Conservation (phyloP, 2,888 invertebrate genomes). For the Pristionchus exspectatus region DNA sequence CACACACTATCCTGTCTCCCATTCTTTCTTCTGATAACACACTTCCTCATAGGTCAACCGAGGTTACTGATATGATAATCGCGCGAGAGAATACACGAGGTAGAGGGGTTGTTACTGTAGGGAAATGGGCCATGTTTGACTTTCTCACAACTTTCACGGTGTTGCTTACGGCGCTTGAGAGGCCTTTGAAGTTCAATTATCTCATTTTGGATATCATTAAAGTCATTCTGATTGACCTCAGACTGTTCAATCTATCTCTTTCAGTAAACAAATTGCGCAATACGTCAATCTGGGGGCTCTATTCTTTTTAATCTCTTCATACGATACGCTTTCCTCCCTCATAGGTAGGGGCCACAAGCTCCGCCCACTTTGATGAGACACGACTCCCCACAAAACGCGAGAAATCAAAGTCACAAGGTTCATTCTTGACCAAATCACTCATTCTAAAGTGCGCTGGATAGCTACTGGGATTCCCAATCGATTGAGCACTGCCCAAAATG, state of each 20-base stretch:
- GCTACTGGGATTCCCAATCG: no score
- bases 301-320: background rate
- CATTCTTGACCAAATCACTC: no score
- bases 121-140: slow-evolving; percentile 8
- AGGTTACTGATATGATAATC: slow-evolving; percentile 22
- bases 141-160: slow-evolving; percentile 45
- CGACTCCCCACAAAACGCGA: no score
- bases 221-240: background rate
- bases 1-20: background rate
- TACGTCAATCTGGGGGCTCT: background rate
- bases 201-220: background rate
- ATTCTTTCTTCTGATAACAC: slow-evolving; percentile 7
- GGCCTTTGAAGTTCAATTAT: background rate
- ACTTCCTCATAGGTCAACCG: slow-evolving; percentile 12
- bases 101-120: background rate
- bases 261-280: slow-evolving; percentile 16
- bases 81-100: background rate
- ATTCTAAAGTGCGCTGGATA: no score
- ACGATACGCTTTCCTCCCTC: background rate
- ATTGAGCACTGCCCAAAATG: no score
- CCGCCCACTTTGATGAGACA: no score
- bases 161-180: background rate
- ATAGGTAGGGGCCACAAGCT: no score
- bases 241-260: background rate
- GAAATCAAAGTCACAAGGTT: no score